Base-by-base conservation (phyloP, 1,140 invertebrate species). In the Diachasma alloeum region DNA sequence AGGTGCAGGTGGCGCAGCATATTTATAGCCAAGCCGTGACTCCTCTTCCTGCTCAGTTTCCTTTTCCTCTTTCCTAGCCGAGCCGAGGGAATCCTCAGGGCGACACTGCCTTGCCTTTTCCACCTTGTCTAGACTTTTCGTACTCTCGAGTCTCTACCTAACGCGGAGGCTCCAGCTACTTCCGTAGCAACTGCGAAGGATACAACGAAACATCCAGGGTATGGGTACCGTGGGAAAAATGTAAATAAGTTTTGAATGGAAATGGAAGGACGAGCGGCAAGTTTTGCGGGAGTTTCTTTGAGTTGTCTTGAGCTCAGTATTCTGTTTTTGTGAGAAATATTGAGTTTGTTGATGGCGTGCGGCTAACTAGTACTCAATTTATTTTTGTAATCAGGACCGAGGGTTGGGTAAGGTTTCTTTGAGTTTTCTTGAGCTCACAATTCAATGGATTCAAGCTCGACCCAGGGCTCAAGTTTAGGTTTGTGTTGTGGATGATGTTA, bases 21-120 rank as follows among this genome's bases (percentile, higher is more conserved):
- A 89, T 89, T 89, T 89, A 89, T 88, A 87, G 87, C 85, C 84
- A 76, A 81, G 82, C 80, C 88, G 88, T 89, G 88, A 88, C 87
- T 88, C 82, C 85, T 85, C 86, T 87, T 87, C 81, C 85, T 87
- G 83, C 84, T 87, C 78, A 75, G 77, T 44, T 74, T 66, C 79
- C 56, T 78, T 72, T 67, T 72, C 71, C 66, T 69, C 66, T 66
- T 48, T n/a, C 4, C 15, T 31, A 31, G 31, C 31, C 46, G 15
- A 22, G 69, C 74, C 44, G 69, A 17, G 71, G 70, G 71, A 46
- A 37, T 36, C 59, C 70, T 44, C 66, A 59, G 48, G 39, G n/a
- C 67, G n/a, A 53, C 48, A 53, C 48, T 17, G 48, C n/a, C 48
- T 53, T 53, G 48, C 48, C 48, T 53, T 53, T 53, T 53, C 17